phyloP scores from a whole-genome alignment of 2,888 invertebrate species.

The Epinotia ramella region DNA sequence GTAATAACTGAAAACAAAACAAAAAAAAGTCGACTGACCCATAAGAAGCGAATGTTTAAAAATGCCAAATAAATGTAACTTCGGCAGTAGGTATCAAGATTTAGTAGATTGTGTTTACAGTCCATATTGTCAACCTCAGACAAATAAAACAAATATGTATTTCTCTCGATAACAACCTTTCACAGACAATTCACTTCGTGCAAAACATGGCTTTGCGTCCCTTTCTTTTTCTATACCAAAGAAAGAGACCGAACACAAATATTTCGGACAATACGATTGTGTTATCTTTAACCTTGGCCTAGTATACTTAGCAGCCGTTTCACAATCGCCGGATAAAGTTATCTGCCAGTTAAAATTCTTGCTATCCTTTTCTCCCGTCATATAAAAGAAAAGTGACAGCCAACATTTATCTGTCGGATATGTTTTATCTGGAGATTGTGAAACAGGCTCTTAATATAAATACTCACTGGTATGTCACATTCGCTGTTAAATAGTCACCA shows the following conservation, averaged over 20 bases:
- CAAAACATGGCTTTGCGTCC: neutral
- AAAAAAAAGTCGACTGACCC: too few relatives aligned
- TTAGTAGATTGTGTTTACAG: neutral
- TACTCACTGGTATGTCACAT: slow-evolving; percentile 36
- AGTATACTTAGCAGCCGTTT: too few relatives aligned
- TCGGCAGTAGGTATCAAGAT: slow-evolving; percentile 20
- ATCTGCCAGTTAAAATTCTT: too few relatives aligned
- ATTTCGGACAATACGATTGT: neutral
- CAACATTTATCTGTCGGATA: too few relatives aligned
- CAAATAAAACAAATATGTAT: neutral
- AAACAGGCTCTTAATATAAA: slow-evolving; percentile 17
- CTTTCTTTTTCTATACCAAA: neutral
- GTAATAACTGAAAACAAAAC: too few relatives aligned
- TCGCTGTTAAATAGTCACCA: slow-evolving; percentile 34
- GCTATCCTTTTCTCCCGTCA: too few relatives aligned
- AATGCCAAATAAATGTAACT: slow-evolving; percentile 8
- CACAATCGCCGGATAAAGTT: too few relatives aligned
- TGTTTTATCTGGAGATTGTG: too few relatives aligned
- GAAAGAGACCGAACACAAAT: neutral
- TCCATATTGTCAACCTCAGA: slow-evolving; percentile 6
- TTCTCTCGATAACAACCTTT: neutral
- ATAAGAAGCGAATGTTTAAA: slow-evolving; percentile 2
- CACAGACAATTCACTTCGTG: neutral
- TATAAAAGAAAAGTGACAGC: too few relatives aligned
- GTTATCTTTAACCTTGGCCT: neutral